phyloP scores from a whole-genome alignment of 1,140 invertebrate genomes.

The Muscidifurax raptorellus region DNA sequence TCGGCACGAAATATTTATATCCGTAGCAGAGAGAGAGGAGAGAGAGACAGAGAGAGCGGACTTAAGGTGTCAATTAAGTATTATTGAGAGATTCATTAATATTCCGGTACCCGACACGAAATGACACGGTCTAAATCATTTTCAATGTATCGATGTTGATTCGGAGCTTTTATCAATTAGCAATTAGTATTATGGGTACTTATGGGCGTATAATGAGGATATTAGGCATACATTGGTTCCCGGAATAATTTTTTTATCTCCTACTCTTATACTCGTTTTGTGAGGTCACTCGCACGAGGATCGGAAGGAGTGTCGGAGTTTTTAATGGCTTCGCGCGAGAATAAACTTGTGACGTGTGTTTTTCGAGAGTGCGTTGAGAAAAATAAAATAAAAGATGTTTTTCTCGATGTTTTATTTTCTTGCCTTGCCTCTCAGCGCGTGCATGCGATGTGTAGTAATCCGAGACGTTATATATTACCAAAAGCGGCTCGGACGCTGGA shows the following conservation, averaged over 20 bases:
- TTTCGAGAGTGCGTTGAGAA: too few species aligned
- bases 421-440: too few species aligned
- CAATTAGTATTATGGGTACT: constrained; percentile 10
- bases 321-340: too few species aligned
- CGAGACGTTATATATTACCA: too few species aligned
- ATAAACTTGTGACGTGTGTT: too few species aligned
- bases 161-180: constrained; percentile 26
- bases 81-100: constrained; percentile 36
- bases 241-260: not conserved
- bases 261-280: not conserved
- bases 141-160: not conserved
- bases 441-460: too few species aligned
- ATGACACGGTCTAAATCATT: not conserved
- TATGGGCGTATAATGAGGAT: not conserved
- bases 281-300: not conserved
- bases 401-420: too few species aligned
- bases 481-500: too few species aligned
- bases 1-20: not conserved
- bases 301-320: too few species aligned
- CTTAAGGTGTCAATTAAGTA: constrained; percentile 36
- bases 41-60: not conserved
- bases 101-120: constrained; percentile 7
- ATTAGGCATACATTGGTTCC: not conserved
- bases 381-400: too few species aligned
- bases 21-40: not conserved